Evolutionary conservation across 2,113 vertebrate genomes (phyloP).

Genomic region (Malurus melanocephalus): DNA sequence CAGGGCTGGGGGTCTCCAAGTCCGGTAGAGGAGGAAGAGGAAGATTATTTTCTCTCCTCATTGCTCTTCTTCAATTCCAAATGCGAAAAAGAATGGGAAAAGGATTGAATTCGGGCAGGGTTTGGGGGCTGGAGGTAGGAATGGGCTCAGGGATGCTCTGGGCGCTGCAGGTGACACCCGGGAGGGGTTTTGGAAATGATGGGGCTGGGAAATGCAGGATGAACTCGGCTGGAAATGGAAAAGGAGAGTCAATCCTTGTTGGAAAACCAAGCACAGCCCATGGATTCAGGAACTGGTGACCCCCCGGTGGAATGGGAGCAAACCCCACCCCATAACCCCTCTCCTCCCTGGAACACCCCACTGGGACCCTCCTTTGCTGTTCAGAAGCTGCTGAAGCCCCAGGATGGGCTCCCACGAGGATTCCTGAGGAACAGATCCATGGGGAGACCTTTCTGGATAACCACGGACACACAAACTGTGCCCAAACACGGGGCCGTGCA

Average conservation of each 20-base stretch:
- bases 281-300: too few relatives aligned
- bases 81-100: too few relatives aligned
- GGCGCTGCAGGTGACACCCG: neutral
- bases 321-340: neutral
- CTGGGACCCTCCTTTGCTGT: neutral
- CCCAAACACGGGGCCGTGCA: rapidly evolving
- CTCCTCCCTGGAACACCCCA: neutral
- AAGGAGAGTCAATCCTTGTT: too few relatives aligned
- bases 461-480: neutral
- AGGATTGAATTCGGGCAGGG: rapidly evolving
- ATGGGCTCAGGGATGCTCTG: rapidly evolving
- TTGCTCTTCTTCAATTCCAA: neutral
- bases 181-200: neutral
- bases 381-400: neutral
- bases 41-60: neutral
- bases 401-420: neutral
- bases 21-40: neutral
- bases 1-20: rapidly evolving
- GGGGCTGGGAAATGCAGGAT: neutral
- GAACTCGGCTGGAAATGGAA: too few relatives aligned
- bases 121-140: neutral
- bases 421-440: neutral
- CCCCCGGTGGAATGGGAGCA: neutral
- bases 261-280: too few relatives aligned
- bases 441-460: neutral